Base-by-base conservation (phyloP, 2,797 vertebrate genomes). In the Coregonus sp. region DNA sequence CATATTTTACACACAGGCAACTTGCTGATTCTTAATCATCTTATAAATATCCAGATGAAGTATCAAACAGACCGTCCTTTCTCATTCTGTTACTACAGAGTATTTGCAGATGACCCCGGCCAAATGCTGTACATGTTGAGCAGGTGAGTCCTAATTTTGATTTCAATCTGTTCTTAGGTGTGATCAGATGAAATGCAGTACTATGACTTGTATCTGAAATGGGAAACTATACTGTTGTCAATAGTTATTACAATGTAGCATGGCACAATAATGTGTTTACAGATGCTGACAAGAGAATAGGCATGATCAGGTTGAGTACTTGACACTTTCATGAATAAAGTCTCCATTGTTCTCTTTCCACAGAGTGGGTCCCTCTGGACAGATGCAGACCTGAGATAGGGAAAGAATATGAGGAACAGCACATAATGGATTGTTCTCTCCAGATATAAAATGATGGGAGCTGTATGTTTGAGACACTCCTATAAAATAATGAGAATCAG, bases 51-150 rank as follows among this genome's bases (percentile, higher is more conserved):
- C 81, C 4, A 70, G 40, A 12, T 47, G 40, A 47, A 47, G 40
- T 63, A 63, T 11, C 20, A 63, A 25, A 25, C 7, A 47, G 9
- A 47, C 40, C 40, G 11, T 47, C 40, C 40, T 81, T 16, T 90
- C 85, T 2, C 20, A 11, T 25, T 63, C 7, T 63, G 59, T 63
- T 63, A 61, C 20, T 25, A 29, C 86, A 96, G 94, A 70, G 89
- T 90, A 37, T 92, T 94, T 86, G 82, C 89, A 78, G 92, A 93
- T 86, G 93, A 94, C 79, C 93, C 93, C n/a, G 91, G 92, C 61
- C 92, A 94, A 80, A 91, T 94, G 80, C 89, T 94, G 67, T 94
- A 95, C 85, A 91, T 92, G 86, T 77, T 95, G 80, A 93, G 91
- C 86, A 94, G 94, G 94, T 94, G 85, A 79, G 81, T 78, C 25